phyloP scores from a whole-genome alignment of 2,797 vertebrate species.

The Trachurus trachurus region DNA sequence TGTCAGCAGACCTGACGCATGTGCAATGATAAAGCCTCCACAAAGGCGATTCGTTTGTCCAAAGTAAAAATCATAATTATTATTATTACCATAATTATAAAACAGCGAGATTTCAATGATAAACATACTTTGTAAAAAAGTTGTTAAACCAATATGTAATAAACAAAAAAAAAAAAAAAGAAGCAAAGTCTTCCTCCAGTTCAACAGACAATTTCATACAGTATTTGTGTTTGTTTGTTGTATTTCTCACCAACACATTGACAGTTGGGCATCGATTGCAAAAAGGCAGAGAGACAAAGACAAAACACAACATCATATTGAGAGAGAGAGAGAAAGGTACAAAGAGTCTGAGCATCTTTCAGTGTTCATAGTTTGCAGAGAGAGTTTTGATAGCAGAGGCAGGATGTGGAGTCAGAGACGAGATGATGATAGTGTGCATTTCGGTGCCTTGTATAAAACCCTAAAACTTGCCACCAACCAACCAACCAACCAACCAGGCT shows the following conservation, averaged over 20 bases:
- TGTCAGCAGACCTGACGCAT: too few relatives aligned
- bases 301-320: constrained; percentile 17
- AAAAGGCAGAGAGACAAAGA: constrained; percentile 50
- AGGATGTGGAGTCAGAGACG: not conserved
- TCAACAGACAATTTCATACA: constrained; percentile 64
- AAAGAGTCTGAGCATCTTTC: not conserved
- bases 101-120: constrained; percentile 52
- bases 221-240: constrained; percentile 58
- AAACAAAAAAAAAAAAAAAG: constrained; percentile 79
- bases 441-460: not conserved
- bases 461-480: constrained; percentile 1
- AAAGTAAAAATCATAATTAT: too few relatives aligned
- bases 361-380: constrained; percentile 7
- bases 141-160: constrained; percentile 75
- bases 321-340: constrained; percentile 32
- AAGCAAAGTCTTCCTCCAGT: constrained; percentile 59
- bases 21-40: too few relatives aligned
- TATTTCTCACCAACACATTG: constrained; percentile 38
- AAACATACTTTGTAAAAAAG: constrained; percentile 69
- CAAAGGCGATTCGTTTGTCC: too few relatives aligned
- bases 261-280: constrained; percentile 46
- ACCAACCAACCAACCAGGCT: not conserved
- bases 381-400: not conserved
- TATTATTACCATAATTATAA: constrained; percentile 79
- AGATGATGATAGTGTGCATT: constrained; percentile 14